Conservation (phyloP, 35 echinoderm and acorn worm species). For the Stichopus chloronotus region DNA sequence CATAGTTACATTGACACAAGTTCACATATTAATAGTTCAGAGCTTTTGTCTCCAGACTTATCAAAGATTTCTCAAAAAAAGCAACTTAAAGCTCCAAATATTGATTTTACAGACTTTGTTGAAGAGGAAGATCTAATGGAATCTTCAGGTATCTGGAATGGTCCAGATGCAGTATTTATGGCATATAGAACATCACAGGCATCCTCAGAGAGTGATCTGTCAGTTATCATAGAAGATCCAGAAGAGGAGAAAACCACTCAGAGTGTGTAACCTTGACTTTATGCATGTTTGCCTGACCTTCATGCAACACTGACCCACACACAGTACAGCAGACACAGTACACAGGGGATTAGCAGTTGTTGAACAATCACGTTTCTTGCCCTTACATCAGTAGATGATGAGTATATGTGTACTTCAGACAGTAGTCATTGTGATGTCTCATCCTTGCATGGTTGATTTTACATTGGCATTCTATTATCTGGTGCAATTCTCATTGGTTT, state of each 20-base stretch:
- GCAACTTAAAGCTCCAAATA: conserved; percentile 29
- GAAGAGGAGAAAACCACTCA: conserved; percentile 32
- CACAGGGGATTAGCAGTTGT: too few species aligned
- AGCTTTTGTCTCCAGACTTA: not conserved
- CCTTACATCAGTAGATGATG: too few species aligned
- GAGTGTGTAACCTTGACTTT: conserved; percentile 41
- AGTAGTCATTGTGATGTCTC: too few species aligned
- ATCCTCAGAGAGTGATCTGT: conserved; percentile 43
- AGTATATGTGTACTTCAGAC: too few species aligned
- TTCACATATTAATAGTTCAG: not conserved
- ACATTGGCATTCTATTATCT: too few species aligned
- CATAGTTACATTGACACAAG: too few species aligned
- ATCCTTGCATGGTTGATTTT: too few species aligned
- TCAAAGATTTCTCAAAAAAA: not conserved
- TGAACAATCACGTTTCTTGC: too few species aligned
- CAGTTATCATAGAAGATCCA: conserved; percentile 42
- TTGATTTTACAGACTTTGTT: conserved; percentile 45
- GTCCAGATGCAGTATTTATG: conserved; percentile 30
- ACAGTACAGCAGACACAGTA: not conserved
- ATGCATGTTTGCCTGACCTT: not conserved
- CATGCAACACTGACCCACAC: not conserved
- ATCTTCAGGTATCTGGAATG: not conserved
- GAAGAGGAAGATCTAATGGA: not conserved
- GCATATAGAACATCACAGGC: conserved; percentile 9
- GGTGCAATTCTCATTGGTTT: too few species aligned